Base-by-base conservation (phyloP, 2,113 vertebrate species). In the Vidua chalybeata region DNA sequence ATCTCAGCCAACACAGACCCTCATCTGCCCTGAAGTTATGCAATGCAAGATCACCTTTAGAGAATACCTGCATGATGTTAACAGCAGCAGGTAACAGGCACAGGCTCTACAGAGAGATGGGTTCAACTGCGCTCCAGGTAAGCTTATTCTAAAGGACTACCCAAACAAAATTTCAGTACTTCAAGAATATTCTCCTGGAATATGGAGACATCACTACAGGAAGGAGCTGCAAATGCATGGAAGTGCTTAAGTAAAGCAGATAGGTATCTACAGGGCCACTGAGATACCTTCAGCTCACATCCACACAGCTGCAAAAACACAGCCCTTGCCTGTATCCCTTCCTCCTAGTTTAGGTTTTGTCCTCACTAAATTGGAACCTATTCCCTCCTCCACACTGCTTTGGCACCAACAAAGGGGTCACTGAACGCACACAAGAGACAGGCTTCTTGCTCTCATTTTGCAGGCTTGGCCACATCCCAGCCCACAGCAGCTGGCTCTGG, bases 401-500 rank as follows among this genome's bases (percentile, higher is more conserved):
- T 82, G 87, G 94, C 87, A 83, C 24, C 71, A 43, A 20, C 10
- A 7, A 12, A 43, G 20, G 64, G 71, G 89, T 93, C 89, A 90
- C 71, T 48, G 71, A 93, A 73, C 0, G 15, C 84, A 35, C 78
- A 51, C 15, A 26, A 39, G 80, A 78, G 73, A 92, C 68, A 49
- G 69, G 48, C 87, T 93, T 95, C 78, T 93, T 85, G 91, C 81
- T 72, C 49, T 72, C 0, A 0, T 28, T 76, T 63, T 61, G 74
- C 62, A 33, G 46, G 20, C 41, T 71, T 94, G 93, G 96, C 84
- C 71, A 27, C 1, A 2, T 48, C 75, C 93, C 93, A 96, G 96
- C 51, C 82, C 17, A 2, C 59, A 83, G 89, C 91, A 93, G 93
- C 95, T 95, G 96, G 69, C 81, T 43, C 49, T 33, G 67, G 91